phyloP scores from a whole-genome alignment of 2,888 invertebrate species.

The Drosophila neotestacea region DNA sequence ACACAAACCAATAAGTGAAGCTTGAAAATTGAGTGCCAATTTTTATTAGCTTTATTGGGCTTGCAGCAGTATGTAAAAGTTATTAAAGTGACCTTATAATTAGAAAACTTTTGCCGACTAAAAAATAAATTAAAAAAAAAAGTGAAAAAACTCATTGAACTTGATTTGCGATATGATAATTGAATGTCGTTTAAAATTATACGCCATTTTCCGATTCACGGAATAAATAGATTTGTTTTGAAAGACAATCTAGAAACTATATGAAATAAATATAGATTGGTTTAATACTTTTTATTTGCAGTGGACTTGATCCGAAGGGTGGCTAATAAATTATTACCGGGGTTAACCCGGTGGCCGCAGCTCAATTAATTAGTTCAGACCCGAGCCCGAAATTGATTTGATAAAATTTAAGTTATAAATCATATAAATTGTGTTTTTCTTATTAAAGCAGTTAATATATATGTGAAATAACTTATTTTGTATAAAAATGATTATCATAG shows the following conservation, averaged over 20 bases:
- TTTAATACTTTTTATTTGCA: background rate
- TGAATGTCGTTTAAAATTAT: slow-evolving; percentile 20
- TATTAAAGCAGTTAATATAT: too few relatives aligned
- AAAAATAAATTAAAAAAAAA: slow-evolving; percentile 10
- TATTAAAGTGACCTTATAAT: slow-evolving; percentile 47
- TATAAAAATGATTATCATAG: too few relatives aligned
- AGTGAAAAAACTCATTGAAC: slow-evolving; percentile 9
- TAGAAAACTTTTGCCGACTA: slow-evolving; percentile 52
- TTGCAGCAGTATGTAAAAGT: slow-evolving; percentile 42
- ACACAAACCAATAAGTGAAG: slow-evolving; percentile 31
- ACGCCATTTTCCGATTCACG: background rate
- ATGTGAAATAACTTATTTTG: too few relatives aligned
- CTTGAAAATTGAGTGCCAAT: slow-evolving; percentile 53
- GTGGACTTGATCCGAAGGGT: background rate
- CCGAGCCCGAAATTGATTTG: background rate
- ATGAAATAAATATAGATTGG: background rate
- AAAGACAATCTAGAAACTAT: background rate
- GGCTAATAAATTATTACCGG: slow-evolving; percentile 10
- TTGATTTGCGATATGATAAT: slow-evolving; percentile 23
- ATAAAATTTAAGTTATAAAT: too few relatives aligned
- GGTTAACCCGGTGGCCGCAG: slow-evolving; percentile 2
- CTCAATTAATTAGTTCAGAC: slow-evolving; percentile 50
- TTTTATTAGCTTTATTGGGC: slow-evolving; percentile 7
- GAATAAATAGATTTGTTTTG: background rate
- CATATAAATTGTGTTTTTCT: too few relatives aligned